Percentiles rank a stretch among this genome's conserved stretches.
Conservation (phyloP, 2,113 vertebrate species). For the Corvus moneduloides region DNA sequence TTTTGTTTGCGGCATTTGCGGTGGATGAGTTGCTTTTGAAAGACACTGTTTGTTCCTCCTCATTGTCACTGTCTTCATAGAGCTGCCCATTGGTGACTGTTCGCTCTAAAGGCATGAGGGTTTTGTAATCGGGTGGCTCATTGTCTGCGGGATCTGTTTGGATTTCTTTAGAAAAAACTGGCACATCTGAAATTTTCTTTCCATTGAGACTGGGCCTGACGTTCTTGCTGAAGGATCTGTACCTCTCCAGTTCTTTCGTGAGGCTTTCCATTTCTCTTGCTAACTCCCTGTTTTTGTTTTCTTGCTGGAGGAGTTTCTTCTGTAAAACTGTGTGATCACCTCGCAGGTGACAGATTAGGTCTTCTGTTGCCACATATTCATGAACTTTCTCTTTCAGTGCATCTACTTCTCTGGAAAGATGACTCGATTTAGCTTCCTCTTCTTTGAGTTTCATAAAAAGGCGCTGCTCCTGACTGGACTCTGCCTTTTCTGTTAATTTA, state of each 20-base stretch:
- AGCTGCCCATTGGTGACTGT: conserved; percentile 87
- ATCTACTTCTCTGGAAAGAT: conserved; percentile 89
- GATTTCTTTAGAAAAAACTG: conserved; percentile 90
- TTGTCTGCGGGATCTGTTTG: conserved; percentile 88
- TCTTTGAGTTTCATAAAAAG: conserved; percentile 91
- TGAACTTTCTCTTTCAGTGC: conserved; percentile 95
- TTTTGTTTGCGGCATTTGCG: conserved; percentile 83
- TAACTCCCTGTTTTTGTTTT: conserved; percentile 91
- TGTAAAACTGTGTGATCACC: conserved; percentile 88
- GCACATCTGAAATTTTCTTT: conserved; percentile 89
- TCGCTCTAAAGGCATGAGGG: conserved; percentile 79
- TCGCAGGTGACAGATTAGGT: conserved; percentile 86
- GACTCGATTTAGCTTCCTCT: conserved; percentile 90
- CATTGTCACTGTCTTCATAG: conserved; percentile 80
- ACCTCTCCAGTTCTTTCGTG: conserved; percentile 89
- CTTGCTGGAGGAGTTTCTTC: conserved; percentile 91
- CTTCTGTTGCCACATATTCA: conserved; percentile 90
- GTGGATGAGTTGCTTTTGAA: conserved; percentile 78
- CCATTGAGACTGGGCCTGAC: conserved; percentile 87
- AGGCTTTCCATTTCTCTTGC: conserved; percentile 92
- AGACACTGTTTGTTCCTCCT: conserved; percentile 73
- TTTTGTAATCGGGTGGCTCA: conserved; percentile 81
- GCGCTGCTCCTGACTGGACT: conserved; percentile 87
- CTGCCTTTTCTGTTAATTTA: conserved; percentile 90
- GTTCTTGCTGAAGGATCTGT: conserved; percentile 90